Base-by-base conservation (phyloP, 2,113 vertebrate species). In the Psittacula cyanocephala region DNA sequence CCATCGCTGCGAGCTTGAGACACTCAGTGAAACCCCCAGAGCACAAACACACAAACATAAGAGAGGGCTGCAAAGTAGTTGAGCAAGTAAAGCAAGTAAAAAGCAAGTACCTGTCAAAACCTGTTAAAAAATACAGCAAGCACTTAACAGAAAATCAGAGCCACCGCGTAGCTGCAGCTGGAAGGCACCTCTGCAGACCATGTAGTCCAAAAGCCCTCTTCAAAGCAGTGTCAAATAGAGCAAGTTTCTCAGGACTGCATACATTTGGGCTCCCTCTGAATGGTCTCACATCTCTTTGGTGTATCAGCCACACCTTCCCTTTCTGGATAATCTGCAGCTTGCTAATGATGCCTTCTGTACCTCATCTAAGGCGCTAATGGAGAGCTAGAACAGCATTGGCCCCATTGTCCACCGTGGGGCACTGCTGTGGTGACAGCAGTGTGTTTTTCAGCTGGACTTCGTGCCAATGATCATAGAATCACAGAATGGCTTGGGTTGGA, bases 301-400 rank as follows among this genome's bases (percentile, higher is more conserved):
- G 11, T 33, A 55, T 10, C 18, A 33, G 20, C 13, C 6, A 31
- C 25, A 39, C 22, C 41, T 46, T 25, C 3, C 2, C 1, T 0
- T 72, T 33, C 47, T 53, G 25, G 17, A 22, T 13, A 28, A n/a
- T 49, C 35, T 80, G 16, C 12, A 46, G 11, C 47, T 44, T 77
- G 27, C 8, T 64, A 14, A 6, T 11, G 3, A 43, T 77, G 39
- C 6, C 13, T 12, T 50, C 39, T 60, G 25, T 60, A 62, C 44
- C 20, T 67, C 10, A 22, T 13, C 13, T 10, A 69, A 80, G 25
- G 17, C 24, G 57, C 23, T 86, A 35, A 72, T 9, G 22, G 33
- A 60, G 33, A 72, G 5, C 19, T 14, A 79, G 28, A 31, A 44
- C 24, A 77, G 3, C 8, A 27, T 3, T 59, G 31, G 15, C 10